Percentiles rank a stretch among this genome's conserved stretches.
phyloP scores from a whole-genome alignment of 2,113 vertebrate genomes.

The Nothobranchius kuhntae region DNA sequence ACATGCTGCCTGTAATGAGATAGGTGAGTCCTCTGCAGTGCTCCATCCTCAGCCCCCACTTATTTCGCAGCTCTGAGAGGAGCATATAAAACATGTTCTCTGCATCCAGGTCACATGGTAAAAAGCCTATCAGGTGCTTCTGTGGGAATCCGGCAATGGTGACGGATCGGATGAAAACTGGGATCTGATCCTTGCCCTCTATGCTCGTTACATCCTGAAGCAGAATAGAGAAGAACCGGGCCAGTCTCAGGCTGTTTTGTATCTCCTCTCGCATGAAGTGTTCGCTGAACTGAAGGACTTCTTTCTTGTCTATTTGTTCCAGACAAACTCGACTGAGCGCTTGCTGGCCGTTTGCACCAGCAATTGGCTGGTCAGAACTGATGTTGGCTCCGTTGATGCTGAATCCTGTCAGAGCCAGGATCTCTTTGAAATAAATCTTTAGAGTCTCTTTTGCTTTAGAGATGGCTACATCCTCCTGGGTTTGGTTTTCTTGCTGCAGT shows the following conservation, averaged over 20 bases:
- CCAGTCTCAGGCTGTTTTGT: slow-evolving; percentile 84
- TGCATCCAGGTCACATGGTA: slow-evolving; percentile 87
- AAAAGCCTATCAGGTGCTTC: slow-evolving; percentile 92
- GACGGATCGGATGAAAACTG: slow-evolving; percentile 89
- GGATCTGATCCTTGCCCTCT: slow-evolving; percentile 90
- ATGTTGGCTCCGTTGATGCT: slow-evolving; percentile 84
- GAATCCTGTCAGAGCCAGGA: slow-evolving; percentile 85
- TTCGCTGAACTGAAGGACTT: slow-evolving; percentile 91
- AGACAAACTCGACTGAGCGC: slow-evolving; percentile 66
- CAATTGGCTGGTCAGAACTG: slow-evolving; percentile 83
- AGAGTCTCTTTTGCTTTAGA: slow-evolving; percentile 79
- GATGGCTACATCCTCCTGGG: slow-evolving; percentile 59
- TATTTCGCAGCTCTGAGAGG: slow-evolving; percentile 86
- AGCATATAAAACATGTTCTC: slow-evolving; percentile 88
- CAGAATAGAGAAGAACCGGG: slow-evolving; percentile 91
- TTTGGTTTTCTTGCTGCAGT: slow-evolving; percentile 46
- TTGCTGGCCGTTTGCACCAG: slow-evolving; percentile 81
- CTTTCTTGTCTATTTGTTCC: slow-evolving; percentile 86
- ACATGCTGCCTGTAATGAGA: slow-evolving; percentile 74
- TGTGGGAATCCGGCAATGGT: slow-evolving; percentile 88
- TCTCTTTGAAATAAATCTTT: slow-evolving; percentile 84
- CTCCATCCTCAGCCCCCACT: slow-evolving; percentile 95
- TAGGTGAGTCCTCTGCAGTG: slow-evolving; percentile 86
- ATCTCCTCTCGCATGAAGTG: slow-evolving; percentile 90
- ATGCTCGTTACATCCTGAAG: slow-evolving; percentile 88